phyloP scores from a whole-genome alignment of 2,113 vertebrate species.

The Scytalopus superciliaris region DNA sequence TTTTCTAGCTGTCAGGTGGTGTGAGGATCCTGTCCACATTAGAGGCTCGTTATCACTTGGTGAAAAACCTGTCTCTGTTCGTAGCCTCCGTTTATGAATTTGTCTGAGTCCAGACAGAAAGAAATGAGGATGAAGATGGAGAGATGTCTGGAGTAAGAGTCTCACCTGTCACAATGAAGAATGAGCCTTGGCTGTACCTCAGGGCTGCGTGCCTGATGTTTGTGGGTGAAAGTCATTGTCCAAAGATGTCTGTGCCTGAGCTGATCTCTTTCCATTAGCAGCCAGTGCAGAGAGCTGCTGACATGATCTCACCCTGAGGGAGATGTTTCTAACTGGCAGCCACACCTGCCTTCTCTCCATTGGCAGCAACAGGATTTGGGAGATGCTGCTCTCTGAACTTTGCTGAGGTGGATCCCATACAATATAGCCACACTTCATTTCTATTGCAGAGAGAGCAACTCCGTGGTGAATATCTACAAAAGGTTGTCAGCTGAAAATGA shows the following conservation, averaged over 20 bases:
- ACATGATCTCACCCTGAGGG: not conserved
- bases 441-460: not conserved
- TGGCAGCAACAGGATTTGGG: not conserved
- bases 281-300: not conserved
- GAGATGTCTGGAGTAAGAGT: not conserved
- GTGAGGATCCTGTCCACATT: not conserved
- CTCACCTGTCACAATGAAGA: not conserved
- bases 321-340: not conserved
- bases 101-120: not conserved
- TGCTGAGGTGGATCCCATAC: not conserved
- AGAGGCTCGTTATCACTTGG: not conserved
- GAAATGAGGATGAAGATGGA: not conserved
- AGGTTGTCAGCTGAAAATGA: not conserved
- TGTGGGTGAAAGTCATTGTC: not conserved
- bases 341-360: not conserved
- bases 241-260: not conserved
- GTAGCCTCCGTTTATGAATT: not conserved
- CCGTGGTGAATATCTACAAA: not conserved
- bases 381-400: not conserved
- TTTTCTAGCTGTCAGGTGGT: not conserved
- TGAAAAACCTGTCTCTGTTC: not conserved
- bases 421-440: not conserved
- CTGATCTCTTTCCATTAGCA: not conserved
- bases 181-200: not conserved
- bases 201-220: not conserved